Evolutionary conservation across 2,888 invertebrate genomes (phyloP).

Genomic region (Atethmia centrago): DNA sequence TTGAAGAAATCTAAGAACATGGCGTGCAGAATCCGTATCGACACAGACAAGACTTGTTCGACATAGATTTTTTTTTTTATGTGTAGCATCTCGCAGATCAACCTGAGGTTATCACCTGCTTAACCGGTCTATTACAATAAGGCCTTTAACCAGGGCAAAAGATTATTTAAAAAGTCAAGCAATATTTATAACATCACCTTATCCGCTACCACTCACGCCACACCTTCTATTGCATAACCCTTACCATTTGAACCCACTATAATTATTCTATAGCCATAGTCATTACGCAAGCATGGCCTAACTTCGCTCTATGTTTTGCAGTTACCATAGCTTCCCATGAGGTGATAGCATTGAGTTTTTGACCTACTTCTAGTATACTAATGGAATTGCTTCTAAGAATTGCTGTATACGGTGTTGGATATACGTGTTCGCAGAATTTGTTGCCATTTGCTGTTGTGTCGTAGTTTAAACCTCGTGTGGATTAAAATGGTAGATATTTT

Average conservation of each 20-base stretch:
- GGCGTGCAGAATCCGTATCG: background rate
- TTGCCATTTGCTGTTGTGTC: background rate
- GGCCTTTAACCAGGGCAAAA: no score
- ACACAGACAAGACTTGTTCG: background rate
- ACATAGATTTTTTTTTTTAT: background rate
- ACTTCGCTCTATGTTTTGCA: slow-evolving; percentile 54
- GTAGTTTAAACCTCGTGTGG: background rate
- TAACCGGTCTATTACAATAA: background rate
- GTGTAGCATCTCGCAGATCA: background rate
- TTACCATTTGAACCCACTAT: slow-evolving; percentile 72
- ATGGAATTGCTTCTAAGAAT: slow-evolving; percentile 46
- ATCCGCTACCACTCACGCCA: slow-evolving; percentile 62
- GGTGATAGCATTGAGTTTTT: slow-evolving; percentile 52
- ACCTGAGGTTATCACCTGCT: background rate
- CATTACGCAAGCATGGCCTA: slow-evolving; percentile 65
- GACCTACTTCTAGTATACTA: slow-evolving; percentile 51
- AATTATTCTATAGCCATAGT: slow-evolving; percentile 71
- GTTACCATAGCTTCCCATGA: slow-evolving; percentile 43
- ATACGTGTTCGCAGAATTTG: slow-evolving; percentile 29
- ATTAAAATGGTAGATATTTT: background rate
- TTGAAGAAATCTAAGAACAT: background rate
- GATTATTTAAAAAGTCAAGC: background rate
- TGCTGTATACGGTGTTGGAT: background rate
- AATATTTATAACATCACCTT: background rate
- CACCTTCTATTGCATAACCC: slow-evolving; percentile 73